Percentiles rank a stretch among this genome's conserved stretches.
Conservation (phyloP, 2,113 vertebrate species). For the Nycticryphes semicollaris region DNA sequence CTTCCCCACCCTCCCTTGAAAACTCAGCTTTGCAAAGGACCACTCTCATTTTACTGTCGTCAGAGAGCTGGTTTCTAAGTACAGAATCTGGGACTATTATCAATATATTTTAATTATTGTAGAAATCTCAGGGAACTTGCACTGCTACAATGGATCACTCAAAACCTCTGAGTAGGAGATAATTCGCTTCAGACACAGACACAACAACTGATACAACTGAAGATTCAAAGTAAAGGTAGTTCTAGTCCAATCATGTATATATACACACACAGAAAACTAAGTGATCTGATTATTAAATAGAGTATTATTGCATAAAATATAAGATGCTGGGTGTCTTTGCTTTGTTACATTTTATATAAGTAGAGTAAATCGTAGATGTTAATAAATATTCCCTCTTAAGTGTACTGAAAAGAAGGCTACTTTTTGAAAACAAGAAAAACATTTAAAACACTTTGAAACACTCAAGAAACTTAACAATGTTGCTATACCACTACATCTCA, state of each 20-base stretch:
- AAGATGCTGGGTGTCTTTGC: not conserved
- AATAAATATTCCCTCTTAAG: slow-evolving; percentile 13
- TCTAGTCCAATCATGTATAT: not conserved
- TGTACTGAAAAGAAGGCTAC: not conserved
- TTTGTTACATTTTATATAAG: slow-evolving; percentile 1
- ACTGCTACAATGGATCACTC: slow-evolving; percentile 15
- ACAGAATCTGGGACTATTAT: not conserved
- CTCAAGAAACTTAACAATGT: not conserved
- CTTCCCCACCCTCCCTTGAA: not conserved
- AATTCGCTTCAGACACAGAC: not conserved
- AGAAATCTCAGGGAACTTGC: slow-evolving; percentile 27
- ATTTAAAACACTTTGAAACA: not conserved
- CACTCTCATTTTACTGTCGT: not conserved
- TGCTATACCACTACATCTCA: not conserved
- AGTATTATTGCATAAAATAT: not conserved
- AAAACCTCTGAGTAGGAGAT: not conserved
- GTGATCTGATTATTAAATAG: not conserved
- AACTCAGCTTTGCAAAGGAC: not conserved
- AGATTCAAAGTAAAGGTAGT: not conserved
- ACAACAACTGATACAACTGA: not conserved
- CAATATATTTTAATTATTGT: not conserved
- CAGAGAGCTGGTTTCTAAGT: not conserved
- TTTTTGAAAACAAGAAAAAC: not conserved
- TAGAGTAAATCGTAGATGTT: not conserved
- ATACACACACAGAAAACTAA: not conserved